phyloP scores from a whole-genome alignment of 2,113 vertebrate genomes.

The Malaclemys terrapin region DNA sequence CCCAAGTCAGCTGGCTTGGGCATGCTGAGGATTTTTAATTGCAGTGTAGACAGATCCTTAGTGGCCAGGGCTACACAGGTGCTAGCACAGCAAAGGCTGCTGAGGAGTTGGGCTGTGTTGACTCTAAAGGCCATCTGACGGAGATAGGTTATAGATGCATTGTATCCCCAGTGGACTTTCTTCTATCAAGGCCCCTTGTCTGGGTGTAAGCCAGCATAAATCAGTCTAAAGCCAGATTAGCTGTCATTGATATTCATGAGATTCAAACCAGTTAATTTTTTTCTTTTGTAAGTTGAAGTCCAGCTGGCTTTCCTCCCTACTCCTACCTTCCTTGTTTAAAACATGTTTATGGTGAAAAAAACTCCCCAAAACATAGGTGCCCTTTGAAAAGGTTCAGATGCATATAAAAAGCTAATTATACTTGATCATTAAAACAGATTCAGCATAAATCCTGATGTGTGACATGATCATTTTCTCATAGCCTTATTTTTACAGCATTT shows the following conservation, averaged over 20 bases:
- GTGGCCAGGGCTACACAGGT: background rate
- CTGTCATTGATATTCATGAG: background rate
- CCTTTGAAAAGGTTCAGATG: background rate
- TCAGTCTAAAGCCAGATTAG: background rate
- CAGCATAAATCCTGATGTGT: conserved; percentile 29
- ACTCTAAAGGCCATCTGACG: background rate
- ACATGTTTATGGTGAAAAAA: background rate
- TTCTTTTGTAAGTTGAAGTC: background rate
- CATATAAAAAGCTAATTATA: conserved; percentile 37
- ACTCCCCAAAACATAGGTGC: background rate
- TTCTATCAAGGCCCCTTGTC: background rate
- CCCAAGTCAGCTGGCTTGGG: background rate
- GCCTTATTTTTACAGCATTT: background rate
- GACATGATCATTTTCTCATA: background rate
- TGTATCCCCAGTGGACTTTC: background rate
- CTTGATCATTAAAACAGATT: conserved; percentile 18
- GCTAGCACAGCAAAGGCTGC: fast-evolving
- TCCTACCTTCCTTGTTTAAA: background rate
- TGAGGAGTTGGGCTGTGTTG: background rate
- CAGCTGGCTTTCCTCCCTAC: background rate
- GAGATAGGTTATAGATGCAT: background rate
- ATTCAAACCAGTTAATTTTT: background rate
- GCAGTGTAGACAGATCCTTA: background rate
- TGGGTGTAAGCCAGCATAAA: background rate
- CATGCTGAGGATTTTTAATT: background rate